Evolutionary conservation across 92 coral and sea anemone genomes (phyloP).

Genomic region (Paramuricea clavata): DNA sequence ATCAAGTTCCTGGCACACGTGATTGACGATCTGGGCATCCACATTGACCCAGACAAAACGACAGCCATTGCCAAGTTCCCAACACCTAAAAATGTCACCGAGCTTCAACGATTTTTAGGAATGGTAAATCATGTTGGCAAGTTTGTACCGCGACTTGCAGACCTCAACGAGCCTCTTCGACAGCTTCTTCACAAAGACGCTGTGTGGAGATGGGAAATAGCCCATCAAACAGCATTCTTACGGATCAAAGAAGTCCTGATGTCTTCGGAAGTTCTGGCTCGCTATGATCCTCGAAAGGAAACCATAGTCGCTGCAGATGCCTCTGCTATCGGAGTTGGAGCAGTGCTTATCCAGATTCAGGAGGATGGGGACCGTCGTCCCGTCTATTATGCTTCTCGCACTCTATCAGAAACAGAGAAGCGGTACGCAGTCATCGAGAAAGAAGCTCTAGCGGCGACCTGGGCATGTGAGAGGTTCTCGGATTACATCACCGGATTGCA

Average conservation of each 20-base stretch:
- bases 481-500: constrained; percentile 27
- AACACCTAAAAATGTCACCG: constrained; percentile 12
- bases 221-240: constrained; percentile 62
- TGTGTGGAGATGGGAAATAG: constrained; percentile 61
- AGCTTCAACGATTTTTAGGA: constrained; percentile 22
- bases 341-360: constrained; percentile 56
- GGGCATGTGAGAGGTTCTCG: neutral
- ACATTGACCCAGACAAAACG: constrained; percentile 33
- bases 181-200: constrained; percentile 66
- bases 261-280: constrained; percentile 64
- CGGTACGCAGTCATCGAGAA: constrained; percentile 62
- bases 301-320: constrained; percentile 61
- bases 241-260: constrained; percentile 57
- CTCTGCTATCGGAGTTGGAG: constrained; percentile 47
- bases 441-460: neutral
- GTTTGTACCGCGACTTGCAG: constrained; percentile 61
- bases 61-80: constrained; percentile 6
- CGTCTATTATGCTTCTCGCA: constrained; percentile 46
- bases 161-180: constrained; percentile 61
- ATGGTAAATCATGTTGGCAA: constrained; percentile 29
- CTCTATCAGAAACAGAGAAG: constrained; percentile 40
- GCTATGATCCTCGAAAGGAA: constrained; percentile 43
- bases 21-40: constrained; percentile 28
- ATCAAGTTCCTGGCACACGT: constrained; percentile 49
- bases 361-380: constrained; percentile 52